These are phyloP conservation scores for Mormyrops attenuatus DNA, from an alignment of 2,797 vertebrate species.

Conservation along the genomic window DNA sequence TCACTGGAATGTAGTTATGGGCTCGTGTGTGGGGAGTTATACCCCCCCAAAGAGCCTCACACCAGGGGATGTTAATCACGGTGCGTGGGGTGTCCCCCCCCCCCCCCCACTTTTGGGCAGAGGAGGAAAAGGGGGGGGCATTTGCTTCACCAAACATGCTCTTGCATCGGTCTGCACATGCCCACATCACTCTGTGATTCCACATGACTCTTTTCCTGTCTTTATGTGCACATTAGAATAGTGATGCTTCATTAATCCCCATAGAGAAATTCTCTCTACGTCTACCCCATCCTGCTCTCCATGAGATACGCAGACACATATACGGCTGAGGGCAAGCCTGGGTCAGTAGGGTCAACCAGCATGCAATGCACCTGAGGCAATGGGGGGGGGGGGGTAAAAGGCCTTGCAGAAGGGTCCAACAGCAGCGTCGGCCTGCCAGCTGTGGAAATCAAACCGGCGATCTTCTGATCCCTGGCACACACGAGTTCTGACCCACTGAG, in stretches of 20 bases:
- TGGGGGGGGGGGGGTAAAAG: background rate
- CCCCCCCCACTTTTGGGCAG: background rate
- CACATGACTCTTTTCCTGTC: background rate
- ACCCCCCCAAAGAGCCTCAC: background rate
- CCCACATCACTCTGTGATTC: background rate
- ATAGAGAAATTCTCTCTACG: background rate
- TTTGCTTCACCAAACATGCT: background rate
- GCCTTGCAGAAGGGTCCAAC: background rate
- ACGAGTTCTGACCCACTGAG: background rate
- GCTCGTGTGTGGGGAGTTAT: background rate
- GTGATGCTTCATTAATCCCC: background rate
- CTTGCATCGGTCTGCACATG: background rate
- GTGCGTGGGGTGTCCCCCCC: background rate
- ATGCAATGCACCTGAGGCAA: background rate
- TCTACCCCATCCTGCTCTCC: background rate
- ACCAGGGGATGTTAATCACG: background rate
- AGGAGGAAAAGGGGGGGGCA: background rate
- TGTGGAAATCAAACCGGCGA: background rate
- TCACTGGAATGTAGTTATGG: background rate
- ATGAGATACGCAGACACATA: background rate
- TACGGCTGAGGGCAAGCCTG: background rate
- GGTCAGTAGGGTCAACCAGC: background rate
- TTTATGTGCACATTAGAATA: background rate
- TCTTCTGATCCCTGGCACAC: background rate
- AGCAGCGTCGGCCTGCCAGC: background rate